phyloP scores from a whole-genome alignment of 2,888 invertebrate species.

The Falcaria lacertinaria region DNA sequence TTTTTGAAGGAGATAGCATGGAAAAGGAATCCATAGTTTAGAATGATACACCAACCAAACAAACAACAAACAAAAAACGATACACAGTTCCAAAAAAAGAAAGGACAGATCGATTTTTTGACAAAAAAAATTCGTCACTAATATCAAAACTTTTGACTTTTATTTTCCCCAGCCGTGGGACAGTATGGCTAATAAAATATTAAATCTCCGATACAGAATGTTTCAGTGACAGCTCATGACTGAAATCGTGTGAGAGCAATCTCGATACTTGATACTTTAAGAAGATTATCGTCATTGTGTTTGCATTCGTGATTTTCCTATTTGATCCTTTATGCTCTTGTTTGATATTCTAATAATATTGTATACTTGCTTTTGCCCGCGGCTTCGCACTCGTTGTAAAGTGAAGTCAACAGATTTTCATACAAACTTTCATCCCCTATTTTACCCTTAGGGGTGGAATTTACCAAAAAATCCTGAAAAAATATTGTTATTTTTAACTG shows the following conservation, averaged over 20 bases:
- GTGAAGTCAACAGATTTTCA: no score
- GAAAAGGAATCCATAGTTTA: slow-evolving; percentile 75
- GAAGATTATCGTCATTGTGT: not conserved
- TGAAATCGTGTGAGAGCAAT: not conserved
- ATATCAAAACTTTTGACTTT: no score
- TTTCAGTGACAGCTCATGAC: not conserved
- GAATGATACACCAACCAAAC: slow-evolving; percentile 43
- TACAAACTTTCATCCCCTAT: no score
- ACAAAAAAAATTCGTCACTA: no score
- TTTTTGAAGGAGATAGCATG: slow-evolving; percentile 78
- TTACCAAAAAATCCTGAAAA: no score
- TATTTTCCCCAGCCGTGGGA: no score
- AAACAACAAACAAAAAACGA: slow-evolving; percentile 30
- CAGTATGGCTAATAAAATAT: not conserved
- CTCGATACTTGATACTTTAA: not conserved
- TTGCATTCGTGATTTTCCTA: not conserved
- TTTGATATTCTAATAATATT: not conserved
- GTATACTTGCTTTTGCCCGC: not conserved
- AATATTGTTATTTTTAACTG: no score
- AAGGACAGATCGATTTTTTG: slow-evolving; percentile 18
- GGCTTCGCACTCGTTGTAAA: no score
- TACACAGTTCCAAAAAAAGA: slow-evolving; percentile 26
- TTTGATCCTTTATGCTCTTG: not conserved
- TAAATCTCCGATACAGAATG: not conserved
- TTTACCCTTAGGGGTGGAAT: no score